Evolutionary conservation across 2,113 vertebrate species (phyloP).

Genomic region (Dicaeum eximium): DNA sequence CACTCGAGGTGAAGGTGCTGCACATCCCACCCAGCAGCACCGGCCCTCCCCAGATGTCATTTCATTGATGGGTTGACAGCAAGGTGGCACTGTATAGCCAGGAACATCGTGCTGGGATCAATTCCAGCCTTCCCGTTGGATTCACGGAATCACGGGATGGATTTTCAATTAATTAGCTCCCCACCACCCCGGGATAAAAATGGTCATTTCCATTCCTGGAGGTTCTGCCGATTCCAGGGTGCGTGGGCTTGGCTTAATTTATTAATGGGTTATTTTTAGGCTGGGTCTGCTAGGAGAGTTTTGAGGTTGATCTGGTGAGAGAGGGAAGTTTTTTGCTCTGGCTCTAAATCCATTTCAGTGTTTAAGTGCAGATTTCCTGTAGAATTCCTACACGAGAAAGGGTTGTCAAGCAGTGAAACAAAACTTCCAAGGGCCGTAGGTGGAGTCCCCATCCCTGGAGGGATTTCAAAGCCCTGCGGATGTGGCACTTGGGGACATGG

Average conservation of each 20-base stretch:
- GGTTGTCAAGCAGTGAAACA: rapidly evolving
- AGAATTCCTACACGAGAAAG: neutral
- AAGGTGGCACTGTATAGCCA: constrained; percentile 60
- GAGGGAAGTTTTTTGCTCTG: neutral
- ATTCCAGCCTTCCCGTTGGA: neutral
- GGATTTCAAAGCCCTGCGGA: neutral
- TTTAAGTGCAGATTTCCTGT: neutral
- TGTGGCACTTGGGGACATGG: neutral
- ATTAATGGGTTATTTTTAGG: neutral
- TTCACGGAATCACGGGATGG: neutral
- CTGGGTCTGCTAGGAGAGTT: neutral
- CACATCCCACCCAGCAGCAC: rapidly evolving
- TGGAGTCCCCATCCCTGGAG: neutral
- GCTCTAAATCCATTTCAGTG: neutral
- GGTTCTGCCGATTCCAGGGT: neutral
- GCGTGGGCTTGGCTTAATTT: rapidly evolving
- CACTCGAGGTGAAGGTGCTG: neutral
- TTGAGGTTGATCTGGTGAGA: neutral
- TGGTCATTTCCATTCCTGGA: neutral
- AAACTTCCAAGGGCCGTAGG: rapidly evolving
- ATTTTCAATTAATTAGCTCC: neutral
- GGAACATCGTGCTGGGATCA: neutral
- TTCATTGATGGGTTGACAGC: constrained; percentile 27
- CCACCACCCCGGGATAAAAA: neutral
- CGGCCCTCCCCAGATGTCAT: neutral